These are phyloP conservation scores for Zoanthus solanderi DNA, from an alignment of 92 coral and sea anemone genomes.

Conservation along the genomic window DNA sequence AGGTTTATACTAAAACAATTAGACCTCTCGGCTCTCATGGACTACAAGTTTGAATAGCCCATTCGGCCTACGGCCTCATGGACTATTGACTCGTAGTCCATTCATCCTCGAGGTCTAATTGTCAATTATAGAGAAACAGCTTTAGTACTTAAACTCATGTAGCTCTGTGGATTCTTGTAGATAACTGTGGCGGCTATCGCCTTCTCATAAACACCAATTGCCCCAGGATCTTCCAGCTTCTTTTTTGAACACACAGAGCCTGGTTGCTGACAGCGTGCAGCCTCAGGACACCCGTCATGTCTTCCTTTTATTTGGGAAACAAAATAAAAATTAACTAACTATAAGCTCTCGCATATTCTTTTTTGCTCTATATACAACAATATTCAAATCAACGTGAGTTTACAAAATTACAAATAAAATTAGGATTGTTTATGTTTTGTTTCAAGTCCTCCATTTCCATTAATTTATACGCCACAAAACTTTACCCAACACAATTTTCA, in stretches of 20 bases:
- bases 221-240: constrained; percentile 6
- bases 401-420: background rate
- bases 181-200: background rate
- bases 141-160: background rate
- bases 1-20: too few relatives aligned
- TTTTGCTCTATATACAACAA: background rate
- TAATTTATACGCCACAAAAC: too few relatives aligned
- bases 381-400: background rate
- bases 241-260: background rate
- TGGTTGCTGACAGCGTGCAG: background rate
- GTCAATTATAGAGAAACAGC: too few relatives aligned
- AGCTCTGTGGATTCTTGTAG: background rate
- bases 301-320: constrained; percentile 2
- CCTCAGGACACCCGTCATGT: constrained; percentile 7
- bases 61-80: too few relatives aligned
- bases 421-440: background rate
- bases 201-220: constrained; percentile 15
- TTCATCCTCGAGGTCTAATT: too few relatives aligned
- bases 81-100: too few relatives aligned
- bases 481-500: too few relatives aligned
- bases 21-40: too few relatives aligned
- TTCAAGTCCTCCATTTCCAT: background rate
- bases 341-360: background rate
- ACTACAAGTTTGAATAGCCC: too few relatives aligned
- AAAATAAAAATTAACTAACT: background rate